A percentile compares a stretch with the other conserved stretches of the same genome.
These are phyloP conservation scores for Chaetura pelagica DNA, from an alignment of 2,113 vertebrate species.

Conservation along the genomic window DNA sequence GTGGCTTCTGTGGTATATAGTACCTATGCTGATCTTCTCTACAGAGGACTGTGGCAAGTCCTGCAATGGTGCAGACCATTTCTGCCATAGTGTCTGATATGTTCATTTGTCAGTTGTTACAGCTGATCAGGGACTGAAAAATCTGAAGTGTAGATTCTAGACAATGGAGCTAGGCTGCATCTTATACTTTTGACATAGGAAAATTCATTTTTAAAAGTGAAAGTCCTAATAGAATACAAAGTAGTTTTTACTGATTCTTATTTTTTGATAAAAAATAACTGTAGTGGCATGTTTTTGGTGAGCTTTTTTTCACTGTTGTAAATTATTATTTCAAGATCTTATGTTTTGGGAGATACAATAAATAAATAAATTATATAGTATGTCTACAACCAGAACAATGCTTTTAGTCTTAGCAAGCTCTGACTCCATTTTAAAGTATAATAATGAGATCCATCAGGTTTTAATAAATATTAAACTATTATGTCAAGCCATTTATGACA, in stretches of 20 bases:
- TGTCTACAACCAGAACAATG: neutral
- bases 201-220: neutral
- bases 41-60: neutral
- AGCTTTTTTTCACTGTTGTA: neutral
- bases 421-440: neutral
- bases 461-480: neutral
- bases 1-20: fast-evolving
- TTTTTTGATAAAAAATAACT: neutral
- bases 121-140: neutral
- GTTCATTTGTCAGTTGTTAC: neutral
- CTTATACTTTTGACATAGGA: neutral
- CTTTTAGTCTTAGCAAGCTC: neutral
- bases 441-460: neutral
- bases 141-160: neutral
- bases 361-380: too few species aligned
- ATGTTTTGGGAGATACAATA: neutral
- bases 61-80: neutral
- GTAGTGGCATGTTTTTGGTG: neutral
- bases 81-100: neutral
- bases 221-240: neutral
- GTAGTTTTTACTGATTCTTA: neutral
- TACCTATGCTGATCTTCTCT: neutral
- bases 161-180: neutral
- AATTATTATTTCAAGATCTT: neutral
- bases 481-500: neutral